These are phyloP conservation scores for Oscheius sp. DNA, from an alignment of 2,888 invertebrate species.

Conservation along the genomic window DNA sequence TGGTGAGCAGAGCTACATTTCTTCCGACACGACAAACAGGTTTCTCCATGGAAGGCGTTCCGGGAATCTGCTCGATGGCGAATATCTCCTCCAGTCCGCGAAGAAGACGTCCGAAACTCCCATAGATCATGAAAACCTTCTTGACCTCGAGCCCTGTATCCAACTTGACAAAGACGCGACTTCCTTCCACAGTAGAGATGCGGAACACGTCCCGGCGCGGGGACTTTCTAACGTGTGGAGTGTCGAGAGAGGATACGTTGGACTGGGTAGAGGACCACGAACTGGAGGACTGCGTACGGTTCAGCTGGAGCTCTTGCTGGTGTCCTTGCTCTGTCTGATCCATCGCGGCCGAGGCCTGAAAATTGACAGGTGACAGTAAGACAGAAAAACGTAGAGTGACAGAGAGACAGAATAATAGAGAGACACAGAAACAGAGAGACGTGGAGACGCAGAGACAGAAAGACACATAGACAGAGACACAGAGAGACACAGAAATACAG, in stretches of 20 bases:
- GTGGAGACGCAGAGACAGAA: too few species aligned
- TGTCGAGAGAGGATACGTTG: not conserved
- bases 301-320: too few species aligned
- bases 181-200: not conserved
- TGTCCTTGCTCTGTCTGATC: too few species aligned
- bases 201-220: not conserved
- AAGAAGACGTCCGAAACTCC: slow-evolving; percentile 1
- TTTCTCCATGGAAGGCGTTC: not conserved
- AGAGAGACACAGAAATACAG: slow-evolving; percentile 11
- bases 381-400: not conserved
- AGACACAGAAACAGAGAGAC: too few species aligned
- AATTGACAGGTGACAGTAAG: not conserved
- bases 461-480: too few species aligned
- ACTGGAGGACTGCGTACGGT: too few species aligned
- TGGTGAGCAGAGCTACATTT: not conserved
- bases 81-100: slow-evolving; percentile 4
- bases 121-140: slow-evolving; percentile 6
- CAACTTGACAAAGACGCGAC: slow-evolving; percentile 18
- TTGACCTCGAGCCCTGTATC: slow-evolving; percentile 2
- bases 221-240: not conserved
- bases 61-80: not conserved
- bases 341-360: too few species aligned
- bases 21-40: slow-evolving; percentile 12
- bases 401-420: too few species aligned
- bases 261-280: too few species aligned